Base-by-base conservation (phyloP, 2,888 invertebrate species). In the Arctia plantaginis region DNA sequence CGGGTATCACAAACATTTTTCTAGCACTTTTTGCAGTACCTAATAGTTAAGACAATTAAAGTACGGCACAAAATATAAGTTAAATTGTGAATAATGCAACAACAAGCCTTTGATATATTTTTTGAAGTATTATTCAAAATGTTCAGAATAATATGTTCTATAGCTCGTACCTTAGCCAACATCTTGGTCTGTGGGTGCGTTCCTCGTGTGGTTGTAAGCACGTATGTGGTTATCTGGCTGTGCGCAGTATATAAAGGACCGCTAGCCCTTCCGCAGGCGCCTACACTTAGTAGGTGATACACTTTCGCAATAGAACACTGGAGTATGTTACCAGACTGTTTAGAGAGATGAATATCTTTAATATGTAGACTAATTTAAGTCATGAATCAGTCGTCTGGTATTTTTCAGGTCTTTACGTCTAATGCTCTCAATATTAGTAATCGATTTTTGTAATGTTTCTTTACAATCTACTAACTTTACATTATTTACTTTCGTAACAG, bases 221-320 rank as follows among this genome's bases (percentile, higher is more conserved):
- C 94, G 92, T 93, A 93, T 94, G 92, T 7, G 71, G 51, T 33
- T 51, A 44, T 67, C 69, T 66, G 80, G 83, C 76, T 66, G 78
- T 75, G 81, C 81, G 69, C 84, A 85, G 88, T 89, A 86, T 93
- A 90, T 94, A 92, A 93, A 91, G 80, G 77, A 68, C 78, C 75
- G 82, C 82, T 20, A 55, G 51, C 51, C 51, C 51, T 55, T 55
- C 23, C 83, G 80, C 80, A 73, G 84, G 88, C 75, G 72, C 75
- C 62, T 75, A 77, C 76, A 73, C 72, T 47, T 75, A 72, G 77
- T 77, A 91, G 88, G 89, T 93, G 93, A 93, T 92, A 93, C 92
- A 92, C 89, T 94, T 94, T 92, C 94, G 92, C 91, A 95, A 95
- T 89, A 89, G 90, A 90, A 91, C 90, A 90, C 86, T 67, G 68